Evolutionary conservation across 1,140 invertebrate species (phyloP).

Genomic region (Dendrolimus kikuchii): DNA sequence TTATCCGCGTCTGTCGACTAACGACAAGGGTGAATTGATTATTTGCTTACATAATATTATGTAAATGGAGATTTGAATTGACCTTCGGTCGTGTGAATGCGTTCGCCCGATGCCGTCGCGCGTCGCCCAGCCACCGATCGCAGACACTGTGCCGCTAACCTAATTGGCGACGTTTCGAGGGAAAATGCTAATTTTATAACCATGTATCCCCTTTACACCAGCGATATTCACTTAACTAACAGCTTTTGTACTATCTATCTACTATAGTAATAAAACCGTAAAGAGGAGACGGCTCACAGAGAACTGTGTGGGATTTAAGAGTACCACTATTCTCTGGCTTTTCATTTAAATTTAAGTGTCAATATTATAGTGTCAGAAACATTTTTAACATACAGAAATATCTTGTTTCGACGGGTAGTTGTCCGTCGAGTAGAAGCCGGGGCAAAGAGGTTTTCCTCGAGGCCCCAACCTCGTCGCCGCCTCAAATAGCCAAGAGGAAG

Average conservation of each 20-base stretch:
- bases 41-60: conserved; percentile 16
- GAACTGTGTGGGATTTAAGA: too few relatives aligned
- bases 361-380: too few relatives aligned
- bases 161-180: conserved; percentile 50
- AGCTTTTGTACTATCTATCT: conserved; percentile 4
- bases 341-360: too few relatives aligned
- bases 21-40: conserved; percentile 4
- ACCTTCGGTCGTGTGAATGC: background rate
- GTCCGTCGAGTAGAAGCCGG: too few relatives aligned
- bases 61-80: conserved; percentile 28
- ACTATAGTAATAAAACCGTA: background rate
- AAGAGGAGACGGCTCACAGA: too few relatives aligned
- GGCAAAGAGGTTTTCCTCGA: too few relatives aligned
- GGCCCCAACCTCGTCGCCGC: too few relatives aligned
- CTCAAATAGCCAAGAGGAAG: too few relatives aligned
- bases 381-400: too few relatives aligned
- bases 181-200: conserved; percentile 56
- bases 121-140: conserved; percentile 4
- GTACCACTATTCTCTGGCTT: too few relatives aligned
- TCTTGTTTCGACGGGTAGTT: too few relatives aligned
- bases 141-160: conserved; percentile 49
- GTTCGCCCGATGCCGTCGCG: conserved; percentile 1
- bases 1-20: conserved; percentile 5
- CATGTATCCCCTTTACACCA: conserved; percentile 25
- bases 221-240: conserved; percentile 24